Base-by-base conservation (phyloP, 2,797 vertebrate species). In the Typhlichthys subterraneus region DNA sequence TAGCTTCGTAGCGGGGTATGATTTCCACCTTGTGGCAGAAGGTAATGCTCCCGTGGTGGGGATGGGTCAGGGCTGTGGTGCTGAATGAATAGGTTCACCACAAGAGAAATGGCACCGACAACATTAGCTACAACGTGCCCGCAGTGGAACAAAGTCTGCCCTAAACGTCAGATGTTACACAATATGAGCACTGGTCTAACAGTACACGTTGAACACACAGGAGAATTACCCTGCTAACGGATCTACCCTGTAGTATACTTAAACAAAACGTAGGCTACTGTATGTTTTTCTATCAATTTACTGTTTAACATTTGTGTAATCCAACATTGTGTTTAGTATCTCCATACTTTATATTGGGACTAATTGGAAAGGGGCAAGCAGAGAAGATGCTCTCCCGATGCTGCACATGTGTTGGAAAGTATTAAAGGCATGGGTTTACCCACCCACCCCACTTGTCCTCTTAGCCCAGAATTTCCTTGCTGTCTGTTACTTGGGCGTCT, bases 291-390 rank as follows among this genome's bases (percentile, higher is more conserved):
- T 53, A 8, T 17, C 85, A 83, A 86, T 85, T 88, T 84, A 81
- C 75, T 87, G 85, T 90, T 88, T 89, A 79, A 90, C 92, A 23
- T 23, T 23, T 23, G 87, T 89, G 73, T 85, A 84, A 70, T 77
- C 75, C 73, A 62, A 65, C 67, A 12, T 67, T 61, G 74, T 77
- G 74, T 83, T 45, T 23, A 23, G 4, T 12, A 9, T 74, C 66
- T 67, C 62, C 55, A 53, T 70, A 65, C 33, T 69, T 85, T 82
- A 88, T 85, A 82, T 85, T 82, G 80, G 65, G 74, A 65, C 83
- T 79, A 57, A 88, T 88, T 87, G 71, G 84, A 86, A 84, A 81
- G 72, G 78, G 79, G 78, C 81, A 83, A 76, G 82, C 75, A 17
- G 59, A 75, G 78, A 84, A 74, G 67, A 59, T 61, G 53, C 55